A percentile compares a stretch with the other conserved stretches of the same genome.
Evolutionary conservation across 2,888 invertebrate species (phyloP).

Genomic region (Rhagium mordax): DNA sequence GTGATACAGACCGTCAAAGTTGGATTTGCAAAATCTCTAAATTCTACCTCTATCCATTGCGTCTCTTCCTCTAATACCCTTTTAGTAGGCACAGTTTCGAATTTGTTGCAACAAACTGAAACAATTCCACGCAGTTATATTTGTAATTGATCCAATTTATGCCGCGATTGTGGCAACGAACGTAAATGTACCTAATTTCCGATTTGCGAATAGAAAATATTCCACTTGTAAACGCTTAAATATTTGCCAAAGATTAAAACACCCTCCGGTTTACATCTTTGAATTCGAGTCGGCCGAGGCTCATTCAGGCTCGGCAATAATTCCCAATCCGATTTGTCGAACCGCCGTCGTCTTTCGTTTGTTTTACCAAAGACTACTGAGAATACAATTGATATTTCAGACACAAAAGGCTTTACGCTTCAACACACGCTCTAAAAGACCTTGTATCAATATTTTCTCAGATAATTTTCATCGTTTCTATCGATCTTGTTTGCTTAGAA

Average conservation of each 20-base stretch:
- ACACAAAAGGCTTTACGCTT: slow-evolving; percentile 55
- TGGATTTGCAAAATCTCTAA: too few relatives aligned
- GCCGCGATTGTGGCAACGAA: background rate
- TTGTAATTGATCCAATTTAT: background rate
- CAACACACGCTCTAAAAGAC: slow-evolving; percentile 55
- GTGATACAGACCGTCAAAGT: too few relatives aligned
- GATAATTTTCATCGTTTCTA: slow-evolving; percentile 52
- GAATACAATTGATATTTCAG: slow-evolving; percentile 59
- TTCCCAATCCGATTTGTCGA: slow-evolving; percentile 65
- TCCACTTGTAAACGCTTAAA: slow-evolving; percentile 53
- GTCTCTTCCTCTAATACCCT: too few relatives aligned
- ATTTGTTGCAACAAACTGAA: too few relatives aligned
- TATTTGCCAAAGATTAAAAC: slow-evolving; percentile 57
- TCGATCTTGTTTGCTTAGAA: slow-evolving; percentile 48
- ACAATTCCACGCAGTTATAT: too few relatives aligned
- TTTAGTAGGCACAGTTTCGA: too few relatives aligned
- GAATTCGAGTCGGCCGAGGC: slow-evolving; percentile 44
- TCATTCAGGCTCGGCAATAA: slow-evolving; percentile 47
- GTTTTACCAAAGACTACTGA: slow-evolving; percentile 60
- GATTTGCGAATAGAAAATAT: slow-evolving; percentile 51
- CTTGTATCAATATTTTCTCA: slow-evolving; percentile 55
- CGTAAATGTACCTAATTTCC: slow-evolving; percentile 48
- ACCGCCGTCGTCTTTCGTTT: slow-evolving; percentile 61
- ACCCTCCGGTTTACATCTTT: slow-evolving; percentile 56
- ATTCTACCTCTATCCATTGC: too few relatives aligned